Evolutionary conservation across 2,797 vertebrate genomes (phyloP).

Genomic region (Bothrops alternatus): DNA sequence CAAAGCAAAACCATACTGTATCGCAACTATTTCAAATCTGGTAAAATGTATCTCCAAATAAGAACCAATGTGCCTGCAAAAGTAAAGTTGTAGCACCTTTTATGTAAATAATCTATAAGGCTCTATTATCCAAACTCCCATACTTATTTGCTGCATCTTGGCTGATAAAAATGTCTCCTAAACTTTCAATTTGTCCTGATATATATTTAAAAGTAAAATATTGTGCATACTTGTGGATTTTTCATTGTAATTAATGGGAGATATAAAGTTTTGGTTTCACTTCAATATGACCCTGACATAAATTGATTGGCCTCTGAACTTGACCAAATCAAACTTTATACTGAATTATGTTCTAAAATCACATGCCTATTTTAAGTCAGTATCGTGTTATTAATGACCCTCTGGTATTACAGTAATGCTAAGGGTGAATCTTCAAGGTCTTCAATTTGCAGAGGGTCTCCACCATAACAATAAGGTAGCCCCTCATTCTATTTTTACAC

Average conservation of each 20-base stretch:
- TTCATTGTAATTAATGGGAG: not conserved
- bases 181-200: not conserved
- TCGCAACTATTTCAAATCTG: not conserved
- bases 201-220: not conserved
- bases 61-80: not conserved
- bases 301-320: not conserved
- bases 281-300: not conserved
- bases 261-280: not conserved
- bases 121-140: not conserved
- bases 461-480: not conserved
- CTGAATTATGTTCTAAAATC: not conserved
- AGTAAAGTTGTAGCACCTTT: not conserved
- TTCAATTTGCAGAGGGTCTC: not conserved
- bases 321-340: not conserved
- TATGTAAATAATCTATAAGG: not conserved
- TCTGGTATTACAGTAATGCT: not conserved
- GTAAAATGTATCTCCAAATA: not conserved
- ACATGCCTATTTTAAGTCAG: not conserved
- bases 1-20: not conserved
- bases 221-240: not conserved
- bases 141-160: not conserved
- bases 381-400: not conserved
- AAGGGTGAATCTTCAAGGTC: not conserved
- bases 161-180: not conserved
- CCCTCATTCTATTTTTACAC: not conserved